A percentile compares a stretch with the other conserved stretches of the same genome.
phyloP scores from a whole-genome alignment of 2,888 invertebrate genomes.

The Graphium colonna region DNA sequence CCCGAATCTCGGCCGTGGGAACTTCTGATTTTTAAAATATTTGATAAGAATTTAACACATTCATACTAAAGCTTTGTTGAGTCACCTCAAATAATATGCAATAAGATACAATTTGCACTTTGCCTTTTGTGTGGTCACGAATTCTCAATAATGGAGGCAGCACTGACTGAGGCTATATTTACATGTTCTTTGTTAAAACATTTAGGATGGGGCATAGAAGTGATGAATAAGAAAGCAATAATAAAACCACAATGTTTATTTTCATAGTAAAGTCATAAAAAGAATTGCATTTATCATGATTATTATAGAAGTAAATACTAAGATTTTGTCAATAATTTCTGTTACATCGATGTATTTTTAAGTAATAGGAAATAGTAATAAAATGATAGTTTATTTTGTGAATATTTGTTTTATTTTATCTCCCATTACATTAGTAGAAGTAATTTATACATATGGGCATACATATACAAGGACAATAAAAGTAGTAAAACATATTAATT shows the following conservation, averaged over 20 bases:
- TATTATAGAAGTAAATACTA: conserved; percentile 45
- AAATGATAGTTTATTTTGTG: conserved; percentile 70
- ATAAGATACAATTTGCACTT: conserved; percentile 4
- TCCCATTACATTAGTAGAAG: too few relatives aligned
- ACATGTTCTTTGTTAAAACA: conserved; percentile 8
- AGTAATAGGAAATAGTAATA: conserved; percentile 56
- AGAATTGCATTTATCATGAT: conserved; percentile 64
- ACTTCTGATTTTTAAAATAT: conserved; percentile 62
- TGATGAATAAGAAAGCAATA: conserved; percentile 6
- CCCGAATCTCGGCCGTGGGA: conserved; percentile 73
- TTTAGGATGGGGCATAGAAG: background rate
- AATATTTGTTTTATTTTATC: conserved; percentile 32
- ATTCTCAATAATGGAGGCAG: conserved; percentile 8
- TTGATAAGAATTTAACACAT: conserved; percentile 25
- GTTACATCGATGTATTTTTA: conserved; percentile 70
- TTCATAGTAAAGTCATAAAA: conserved; percentile 24
- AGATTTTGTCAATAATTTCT: conserved; percentile 63
- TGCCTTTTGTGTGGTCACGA: conserved; percentile 16
- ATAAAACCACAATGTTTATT: conserved; percentile 6
- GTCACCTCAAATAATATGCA: conserved; percentile 34
- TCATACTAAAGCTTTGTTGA: conserved; percentile 38
- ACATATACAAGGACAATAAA: background rate
- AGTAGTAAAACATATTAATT: background rate
- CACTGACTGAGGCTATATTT: conserved; percentile 13
- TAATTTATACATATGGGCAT: background rate